Evolutionary conservation across 1,140 invertebrate genomes (phyloP), one percentile per base, ranked within the genome.

Genomic region (Vollenhovia emeryi): DNA sequence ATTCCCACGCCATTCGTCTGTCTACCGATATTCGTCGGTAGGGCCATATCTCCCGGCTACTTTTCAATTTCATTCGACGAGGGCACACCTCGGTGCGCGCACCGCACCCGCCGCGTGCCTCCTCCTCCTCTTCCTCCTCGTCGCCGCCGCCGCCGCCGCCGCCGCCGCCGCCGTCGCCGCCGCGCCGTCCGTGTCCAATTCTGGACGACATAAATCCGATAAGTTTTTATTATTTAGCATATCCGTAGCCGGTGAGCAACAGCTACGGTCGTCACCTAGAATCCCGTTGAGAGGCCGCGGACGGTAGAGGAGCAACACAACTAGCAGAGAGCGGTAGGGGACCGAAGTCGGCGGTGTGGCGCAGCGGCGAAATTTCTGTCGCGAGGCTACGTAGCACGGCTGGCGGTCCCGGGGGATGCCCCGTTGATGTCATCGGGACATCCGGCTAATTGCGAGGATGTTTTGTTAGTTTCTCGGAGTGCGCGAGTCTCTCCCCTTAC

Each of bases 401-500:
- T 59, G 48, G 43, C 62, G 68, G 76, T 85, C 93, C 88, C 76
- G 66, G 84, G 92, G 91, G 90, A 93, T 91, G 90, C 87, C 71
- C 78, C 86, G 84, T 50, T 71, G 36, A 91, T 92, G 91, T 94
- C 94, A 94, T 93, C 90, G 85, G 89, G 87, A 87, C 89, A 91
- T 93, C 89, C 89, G 87, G 91, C 92, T 95, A 95, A 94, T 95
- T 95, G 92, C 92, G 79, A 88, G 91, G 90, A 89, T 91, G 92
- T 94, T 94, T 93, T 91, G 92, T 92, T 92, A 91, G 90, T 91
- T 93, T 91, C 90, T 86, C 86, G 68, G 76, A 91, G 90, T 87
- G 89, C 89, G 89, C 74, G 91, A 87, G 87, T 89, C 90, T 89
- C 86, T 88, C 84, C 91, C 92, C 92, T 92, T 94, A 94, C 93